These are phyloP conservation scores for Dromaius novaehollandiae DNA, from an alignment of 2,113 vertebrate species.

Conservation along the genomic window DNA sequence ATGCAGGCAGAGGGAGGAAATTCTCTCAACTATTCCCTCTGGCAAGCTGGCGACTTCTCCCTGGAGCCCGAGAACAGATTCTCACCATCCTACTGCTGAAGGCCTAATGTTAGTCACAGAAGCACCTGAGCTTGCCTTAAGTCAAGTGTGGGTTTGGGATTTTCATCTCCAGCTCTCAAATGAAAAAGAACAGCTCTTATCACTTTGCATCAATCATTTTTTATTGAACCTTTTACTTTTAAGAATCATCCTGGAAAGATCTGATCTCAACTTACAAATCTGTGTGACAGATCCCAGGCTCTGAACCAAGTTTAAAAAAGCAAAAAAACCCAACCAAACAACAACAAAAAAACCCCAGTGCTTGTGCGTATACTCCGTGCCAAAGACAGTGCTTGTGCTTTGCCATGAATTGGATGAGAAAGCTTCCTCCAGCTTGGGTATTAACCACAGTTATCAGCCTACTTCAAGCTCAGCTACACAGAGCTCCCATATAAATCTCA, in stretches of 20 bases:
- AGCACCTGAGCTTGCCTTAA: background rate
- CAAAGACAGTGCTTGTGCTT: background rate
- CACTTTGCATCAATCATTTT: background rate
- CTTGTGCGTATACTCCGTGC: background rate
- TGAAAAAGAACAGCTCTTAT: background rate
- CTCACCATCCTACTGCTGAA: fast-evolving
- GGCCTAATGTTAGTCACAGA: fast-evolving
- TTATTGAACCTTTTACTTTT: background rate
- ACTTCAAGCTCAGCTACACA: background rate
- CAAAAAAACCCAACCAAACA: no score
- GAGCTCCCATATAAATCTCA: fast-evolving
- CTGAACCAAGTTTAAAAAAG: background rate
- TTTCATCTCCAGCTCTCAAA: background rate
- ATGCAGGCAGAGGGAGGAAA: no score
- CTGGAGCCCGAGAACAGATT: background rate
- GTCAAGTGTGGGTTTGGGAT: background rate
- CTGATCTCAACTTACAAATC: background rate
- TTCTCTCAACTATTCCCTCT: background rate
- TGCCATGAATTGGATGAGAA: background rate
- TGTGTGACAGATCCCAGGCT: background rate
- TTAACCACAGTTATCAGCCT: fast-evolving
- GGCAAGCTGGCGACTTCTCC: background rate
- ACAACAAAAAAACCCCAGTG: no score
- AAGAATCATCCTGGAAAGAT: background rate
- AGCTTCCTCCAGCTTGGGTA: background rate